Base-by-base conservation (phyloP, 2,113 vertebrate genomes). In the Rhombomys opimus region DNA sequence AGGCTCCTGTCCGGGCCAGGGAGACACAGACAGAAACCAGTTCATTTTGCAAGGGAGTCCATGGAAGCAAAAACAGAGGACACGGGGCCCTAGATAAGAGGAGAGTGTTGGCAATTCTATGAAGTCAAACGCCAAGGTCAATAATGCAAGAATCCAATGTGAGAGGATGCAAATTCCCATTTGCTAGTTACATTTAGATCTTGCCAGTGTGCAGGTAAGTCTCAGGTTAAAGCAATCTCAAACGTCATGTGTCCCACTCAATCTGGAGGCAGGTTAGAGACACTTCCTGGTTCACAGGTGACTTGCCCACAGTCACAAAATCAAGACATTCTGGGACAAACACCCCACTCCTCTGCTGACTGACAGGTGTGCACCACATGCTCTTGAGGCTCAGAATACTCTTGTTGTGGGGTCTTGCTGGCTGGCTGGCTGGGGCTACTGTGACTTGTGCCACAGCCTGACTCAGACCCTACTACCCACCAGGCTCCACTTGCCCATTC, bases 91-190 rank as follows among this genome's bases (percentile, higher is more conserved):
- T 57, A 57, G 67, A 50, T 30, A 73, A 38, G n/a, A 27, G 32
- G 32, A n/a, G 4, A 41, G 18, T 57, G n/a, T 0, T 6, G 68
- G 32, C 5, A 13, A 77, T 80, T 65, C 46, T 38, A 8, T 38
- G 20, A 32, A 67, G 52, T 95, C 90, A 87, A 93, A 78, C 25
- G 57, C 0, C 30, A 70, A 89, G n/a, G 25, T 89, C 46, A 63
- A 41, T 72, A 63, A 95, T 7, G 67, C 82, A 80, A 87, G 85
- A 92, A 94, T 75, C 63, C 72, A 90, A 78, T 89, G 32, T 9
- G 65, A 94, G 77, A 94, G 6, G 63, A 90, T 77, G 72, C 89
- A 97, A 92, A 91, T 94, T 5, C 2, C 38, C 27, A 88, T 90
- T 81, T 89, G 70, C 65, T 92, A 84, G 68, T n/a, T 77, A 78